Evolutionary conservation across 2,888 invertebrate genomes (phyloP).

Genomic region (Ormyrus nitidulus): DNA sequence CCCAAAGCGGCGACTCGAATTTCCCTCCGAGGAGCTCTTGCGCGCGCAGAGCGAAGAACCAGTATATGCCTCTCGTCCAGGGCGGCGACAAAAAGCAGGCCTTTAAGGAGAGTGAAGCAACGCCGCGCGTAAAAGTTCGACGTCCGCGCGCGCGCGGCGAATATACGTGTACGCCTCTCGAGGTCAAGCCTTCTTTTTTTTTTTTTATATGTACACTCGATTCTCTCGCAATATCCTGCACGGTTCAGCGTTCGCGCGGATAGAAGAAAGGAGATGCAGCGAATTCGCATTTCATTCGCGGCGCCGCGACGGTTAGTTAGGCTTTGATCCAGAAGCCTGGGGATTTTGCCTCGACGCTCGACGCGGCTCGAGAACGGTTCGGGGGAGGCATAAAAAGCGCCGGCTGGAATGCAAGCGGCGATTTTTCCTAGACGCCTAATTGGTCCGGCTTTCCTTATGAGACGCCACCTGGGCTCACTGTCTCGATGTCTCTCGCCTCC

Average conservation of each 20-base stretch:
- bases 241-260: neutral
- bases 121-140: slow-evolving; percentile 4
- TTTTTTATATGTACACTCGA: neutral
- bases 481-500: slow-evolving; percentile 11
- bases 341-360: neutral
- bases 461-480: slow-evolving; percentile 11
- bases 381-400: neutral
- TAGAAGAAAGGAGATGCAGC: neutral
- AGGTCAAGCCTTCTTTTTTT: neutral
- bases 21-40: neutral
- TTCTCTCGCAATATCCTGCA: neutral
- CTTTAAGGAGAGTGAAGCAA: neutral
- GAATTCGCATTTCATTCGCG: slow-evolving; percentile 23
- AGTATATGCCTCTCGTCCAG: neutral
- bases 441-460: slow-evolving; percentile 34
- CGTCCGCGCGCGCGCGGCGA: neutral
- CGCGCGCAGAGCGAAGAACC: neutral
- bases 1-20: slow-evolving; percentile 1
- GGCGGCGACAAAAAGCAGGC: neutral
- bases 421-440: slow-evolving; percentile 40
- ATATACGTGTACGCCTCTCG: neutral
- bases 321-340: slow-evolving; percentile 17
- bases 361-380: no score
- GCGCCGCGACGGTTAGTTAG: slow-evolving; percentile 38
- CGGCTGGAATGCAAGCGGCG: slow-evolving; percentile 28